Evolutionary conservation across 2,113 vertebrate species (phyloP).

Genomic region (Lathamus discolor): DNA sequence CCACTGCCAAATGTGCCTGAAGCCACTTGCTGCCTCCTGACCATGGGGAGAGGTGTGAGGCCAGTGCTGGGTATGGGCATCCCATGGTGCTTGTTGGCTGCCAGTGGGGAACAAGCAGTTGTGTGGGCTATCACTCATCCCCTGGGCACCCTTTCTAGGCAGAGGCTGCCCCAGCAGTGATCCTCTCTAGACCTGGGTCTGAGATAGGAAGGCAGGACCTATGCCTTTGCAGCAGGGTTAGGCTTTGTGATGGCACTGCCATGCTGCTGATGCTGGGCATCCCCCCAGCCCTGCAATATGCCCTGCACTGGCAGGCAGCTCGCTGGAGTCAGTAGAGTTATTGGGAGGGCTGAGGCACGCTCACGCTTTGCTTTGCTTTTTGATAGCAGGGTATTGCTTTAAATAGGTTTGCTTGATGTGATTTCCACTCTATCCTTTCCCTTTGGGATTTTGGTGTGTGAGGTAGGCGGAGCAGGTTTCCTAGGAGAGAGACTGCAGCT

Average conservation of each 20-base stretch:
- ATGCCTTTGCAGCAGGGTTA: too few relatives aligned
- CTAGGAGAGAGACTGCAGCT: neutral
- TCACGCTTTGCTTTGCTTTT: neutral
- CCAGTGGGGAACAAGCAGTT: neutral
- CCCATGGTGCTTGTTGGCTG: accelerated
- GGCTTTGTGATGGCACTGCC: neutral
- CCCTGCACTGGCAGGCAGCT: neutral
- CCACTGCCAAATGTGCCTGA: accelerated
- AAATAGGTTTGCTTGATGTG: neutral
- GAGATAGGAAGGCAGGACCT: neutral
- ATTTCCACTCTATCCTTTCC: neutral
- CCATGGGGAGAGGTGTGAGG: neutral
- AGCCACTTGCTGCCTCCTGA: neutral
- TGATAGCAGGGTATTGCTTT: neutral
- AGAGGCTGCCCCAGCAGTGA: neutral
- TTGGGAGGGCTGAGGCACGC: neutral
- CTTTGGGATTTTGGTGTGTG: neutral
- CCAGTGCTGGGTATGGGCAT: neutral
- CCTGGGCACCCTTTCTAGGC: neutral
- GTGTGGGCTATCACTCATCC: accelerated
- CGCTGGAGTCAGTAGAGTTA: neutral
- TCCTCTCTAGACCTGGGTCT: neutral
- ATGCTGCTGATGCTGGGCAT: accelerated
- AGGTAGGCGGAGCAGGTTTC: neutral
- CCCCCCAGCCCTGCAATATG: accelerated